phyloP scores from a whole-genome alignment of 2,797 vertebrate species.

The Onychomys torridus region DNA sequence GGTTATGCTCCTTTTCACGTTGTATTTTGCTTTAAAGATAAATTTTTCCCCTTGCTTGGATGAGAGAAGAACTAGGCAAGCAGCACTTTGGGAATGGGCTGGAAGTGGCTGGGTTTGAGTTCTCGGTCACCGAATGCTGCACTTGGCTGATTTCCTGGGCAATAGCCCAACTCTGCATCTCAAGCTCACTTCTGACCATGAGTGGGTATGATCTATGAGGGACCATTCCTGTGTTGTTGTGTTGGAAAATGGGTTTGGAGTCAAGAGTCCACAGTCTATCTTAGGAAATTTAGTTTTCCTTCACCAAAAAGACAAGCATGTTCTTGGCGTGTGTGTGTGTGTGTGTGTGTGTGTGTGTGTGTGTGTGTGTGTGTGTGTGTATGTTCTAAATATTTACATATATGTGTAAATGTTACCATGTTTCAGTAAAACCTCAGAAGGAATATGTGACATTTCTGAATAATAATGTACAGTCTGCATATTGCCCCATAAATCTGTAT shows the following conservation, averaged over 20 bases:
- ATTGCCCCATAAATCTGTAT: neutral
- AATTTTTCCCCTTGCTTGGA: neutral
- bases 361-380: too few species aligned
- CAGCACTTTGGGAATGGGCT: neutral
- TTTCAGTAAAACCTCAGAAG: neutral
- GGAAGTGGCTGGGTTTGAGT: neutral
- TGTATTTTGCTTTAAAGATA: neutral
- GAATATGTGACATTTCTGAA: neutral
- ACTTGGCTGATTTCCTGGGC: neutral
- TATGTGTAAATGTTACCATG: neutral
- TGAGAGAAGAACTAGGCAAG: neutral
- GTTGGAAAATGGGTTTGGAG: neutral
- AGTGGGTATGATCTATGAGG: neutral
- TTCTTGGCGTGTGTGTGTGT: neutral
- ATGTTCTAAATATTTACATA: neutral
- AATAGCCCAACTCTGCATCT: neutral
- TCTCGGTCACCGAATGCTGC: neutral
- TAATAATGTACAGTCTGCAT: neutral
- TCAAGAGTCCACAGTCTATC: neutral
- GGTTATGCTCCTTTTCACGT: neutral
- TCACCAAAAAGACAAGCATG: neutral
- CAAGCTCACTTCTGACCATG: neutral
- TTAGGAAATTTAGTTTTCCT: constrained; percentile 4
- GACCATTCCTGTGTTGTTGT: neutral
- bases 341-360: neutral